These are phyloP conservation scores for Philhelius pedissequus DNA, from an alignment of 2,888 invertebrate genomes.

Conservation along the genomic window DNA sequence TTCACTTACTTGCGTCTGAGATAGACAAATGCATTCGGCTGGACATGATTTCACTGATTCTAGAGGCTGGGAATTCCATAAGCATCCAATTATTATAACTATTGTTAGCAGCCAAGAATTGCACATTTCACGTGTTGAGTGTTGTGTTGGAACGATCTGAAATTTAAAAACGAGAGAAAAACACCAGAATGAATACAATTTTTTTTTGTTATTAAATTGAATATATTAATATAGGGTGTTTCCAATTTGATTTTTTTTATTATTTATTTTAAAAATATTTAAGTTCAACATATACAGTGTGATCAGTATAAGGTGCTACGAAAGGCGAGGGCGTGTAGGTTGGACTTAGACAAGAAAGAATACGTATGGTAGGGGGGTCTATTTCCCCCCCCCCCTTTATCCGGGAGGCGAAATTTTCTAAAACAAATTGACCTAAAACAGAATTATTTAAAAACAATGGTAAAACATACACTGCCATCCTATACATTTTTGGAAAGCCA, in stretches of 20 bases:
- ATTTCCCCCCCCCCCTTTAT: no score
- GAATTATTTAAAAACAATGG: no score
- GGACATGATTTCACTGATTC: conserved; percentile 84
- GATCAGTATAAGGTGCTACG: no score
- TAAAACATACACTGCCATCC: no score
- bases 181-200: neutral
- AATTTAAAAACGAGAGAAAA: neutral
- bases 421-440: no score
- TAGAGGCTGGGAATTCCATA: conserved; percentile 78
- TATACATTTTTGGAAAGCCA: no score
- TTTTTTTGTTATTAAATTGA: neutral
- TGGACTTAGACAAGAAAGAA: no score
- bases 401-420: no score
- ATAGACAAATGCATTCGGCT: conserved; percentile 90
- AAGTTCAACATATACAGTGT: no score
- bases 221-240: neutral
- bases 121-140: conserved; percentile 78
- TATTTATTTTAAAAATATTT: no score
- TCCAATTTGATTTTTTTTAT: neutral
- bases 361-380: no score
- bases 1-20: conserved; percentile 88
- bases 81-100: conserved; percentile 79
- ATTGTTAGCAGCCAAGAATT: conserved; percentile 79
- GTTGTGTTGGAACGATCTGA: conserved; percentile 56
- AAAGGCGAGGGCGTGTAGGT: no score